phyloP scores from a whole-genome alignment of 2,888 invertebrate genomes.

The Orchesellides sinensis region DNA sequence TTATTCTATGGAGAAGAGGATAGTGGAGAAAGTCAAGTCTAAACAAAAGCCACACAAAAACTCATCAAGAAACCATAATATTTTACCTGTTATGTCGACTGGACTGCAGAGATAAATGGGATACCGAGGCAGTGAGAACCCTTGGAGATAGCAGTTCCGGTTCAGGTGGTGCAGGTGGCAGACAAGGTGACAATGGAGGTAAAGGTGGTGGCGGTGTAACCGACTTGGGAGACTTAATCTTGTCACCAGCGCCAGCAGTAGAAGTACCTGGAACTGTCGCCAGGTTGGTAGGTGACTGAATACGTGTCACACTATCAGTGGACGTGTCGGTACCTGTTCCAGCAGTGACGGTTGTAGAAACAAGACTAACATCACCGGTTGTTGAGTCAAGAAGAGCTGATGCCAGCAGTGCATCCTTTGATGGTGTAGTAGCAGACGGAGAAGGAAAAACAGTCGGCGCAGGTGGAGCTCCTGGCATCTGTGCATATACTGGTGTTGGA shows the following conservation, averaged over 20 bases:
- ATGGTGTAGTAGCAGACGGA: conserved; percentile 37
- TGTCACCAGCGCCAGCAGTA: conserved; percentile 55
- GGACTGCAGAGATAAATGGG: conserved; percentile 75
- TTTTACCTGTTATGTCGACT: conserved; percentile 75
- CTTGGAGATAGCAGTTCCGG: conserved; percentile 73
- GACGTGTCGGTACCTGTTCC: conserved; percentile 54
- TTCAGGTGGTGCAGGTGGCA: conserved; percentile 73
- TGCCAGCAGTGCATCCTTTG: conserved; percentile 42
- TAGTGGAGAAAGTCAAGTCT: not conserved
- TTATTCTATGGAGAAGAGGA: not conserved
- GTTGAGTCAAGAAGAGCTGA: conserved; percentile 32
- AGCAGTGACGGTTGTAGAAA: conserved; percentile 62
- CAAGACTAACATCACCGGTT: conserved; percentile 62
- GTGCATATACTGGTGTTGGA: conserved; percentile 61
- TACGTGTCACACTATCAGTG: conserved; percentile 46
- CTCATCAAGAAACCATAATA: not conserved
- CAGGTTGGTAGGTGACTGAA: conserved; percentile 60
- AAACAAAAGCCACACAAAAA: conserved; percentile 19
- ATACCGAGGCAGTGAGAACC: conserved; percentile 74
- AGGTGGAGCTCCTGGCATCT: conserved; percentile 62
- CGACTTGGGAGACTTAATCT: conserved; percentile 69
- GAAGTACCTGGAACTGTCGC: conserved; percentile 57
- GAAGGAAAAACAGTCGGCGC: conserved; percentile 57
- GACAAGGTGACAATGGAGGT: conserved; percentile 71
- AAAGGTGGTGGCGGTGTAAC: conserved; percentile 71